phyloP scores from a whole-genome alignment of 2,113 vertebrate species.

The Candoia aspera region DNA sequence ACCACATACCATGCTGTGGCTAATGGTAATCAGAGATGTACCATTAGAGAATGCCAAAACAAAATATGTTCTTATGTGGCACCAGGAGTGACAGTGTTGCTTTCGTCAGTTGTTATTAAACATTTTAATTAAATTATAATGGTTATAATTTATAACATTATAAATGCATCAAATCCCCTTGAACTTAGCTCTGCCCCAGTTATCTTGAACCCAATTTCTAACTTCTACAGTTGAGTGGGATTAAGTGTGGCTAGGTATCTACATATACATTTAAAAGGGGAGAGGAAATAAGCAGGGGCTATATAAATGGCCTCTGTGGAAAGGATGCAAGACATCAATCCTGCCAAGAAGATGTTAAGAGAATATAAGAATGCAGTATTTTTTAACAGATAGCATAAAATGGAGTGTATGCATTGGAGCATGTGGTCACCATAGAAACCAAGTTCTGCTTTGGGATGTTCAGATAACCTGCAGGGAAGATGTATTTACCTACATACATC shows the following conservation, averaged over 20 bases:
- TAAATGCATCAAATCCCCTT: neutral
- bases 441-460: neutral
- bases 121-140: conserved; percentile 17
- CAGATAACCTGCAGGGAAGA: conserved; percentile 10
- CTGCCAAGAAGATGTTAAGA: conserved; percentile 9
- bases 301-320: conserved; percentile 11
- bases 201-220: neutral
- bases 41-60: conserved; percentile 58
- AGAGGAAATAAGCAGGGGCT: conserved; percentile 14
- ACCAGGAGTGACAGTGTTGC: conserved; percentile 50
- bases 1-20: conserved; percentile 40
- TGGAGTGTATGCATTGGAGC: neutral
- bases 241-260: neutral
- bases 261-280: conserved; percentile 19
- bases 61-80: conserved; percentile 58
- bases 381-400: neutral
- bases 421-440: neutral
- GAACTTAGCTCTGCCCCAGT: neutral
- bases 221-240: neutral
- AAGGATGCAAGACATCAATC: neutral
- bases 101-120: conserved; percentile 47
- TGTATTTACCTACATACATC: neutral
- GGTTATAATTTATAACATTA: conserved; percentile 29
- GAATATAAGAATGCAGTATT: conserved; percentile 21
- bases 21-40: conserved; percentile 68